Base-by-base conservation (phyloP, 2,888 invertebrate genomes). In the Euplagia quadripunctaria region DNA sequence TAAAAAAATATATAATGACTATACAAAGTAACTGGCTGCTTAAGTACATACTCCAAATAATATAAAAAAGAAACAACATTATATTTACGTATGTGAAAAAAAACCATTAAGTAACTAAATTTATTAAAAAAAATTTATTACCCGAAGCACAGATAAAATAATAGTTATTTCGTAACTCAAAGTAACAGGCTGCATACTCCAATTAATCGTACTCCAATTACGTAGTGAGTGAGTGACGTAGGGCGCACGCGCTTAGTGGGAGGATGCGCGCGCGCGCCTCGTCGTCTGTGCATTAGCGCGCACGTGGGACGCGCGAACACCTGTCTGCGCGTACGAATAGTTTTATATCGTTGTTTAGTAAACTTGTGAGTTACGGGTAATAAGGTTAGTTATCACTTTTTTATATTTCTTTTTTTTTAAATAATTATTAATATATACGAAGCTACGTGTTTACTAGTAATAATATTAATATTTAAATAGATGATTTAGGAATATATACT, bases 191-290 rank as follows among this genome's bases (percentile, higher is more conserved):
- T 7, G 70, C 42, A 49, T 69, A 49, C n/a, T 61, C 46, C 41
- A 42, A 70, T 51, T 31, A 31, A 11, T 17, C 1, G n/a, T 20
- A 58, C 58, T 58, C 58, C 41, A 70, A 70, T 64, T 63, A 70
- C 63, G 49, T 70, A 51, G 69, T 16, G 16, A 20, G 46, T 49
- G 68, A 64, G 52, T 75, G 73, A 82, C 75, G 77, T 72, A 58
- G 61, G 9, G 71, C 31, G 43, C 70, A 68, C 71, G 69, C 51
- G 64, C 49, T 12, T 9, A 76, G 84, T 81, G 83, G 82, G 85
- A 85, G 86, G 85, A 84, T 82, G 86, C 83, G 85, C 86, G 78
- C 86, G 78, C 75, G 85, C 84, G 86, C 82, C 82, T 82, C 55
- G 58, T 42, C 70, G 85, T 82, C 78, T 78, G 76, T 76, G 84